These are phyloP conservation scores for Cavia porcellus DNA, from an alignment of 2,113 vertebrate species.

Conservation along the genomic window DNA sequence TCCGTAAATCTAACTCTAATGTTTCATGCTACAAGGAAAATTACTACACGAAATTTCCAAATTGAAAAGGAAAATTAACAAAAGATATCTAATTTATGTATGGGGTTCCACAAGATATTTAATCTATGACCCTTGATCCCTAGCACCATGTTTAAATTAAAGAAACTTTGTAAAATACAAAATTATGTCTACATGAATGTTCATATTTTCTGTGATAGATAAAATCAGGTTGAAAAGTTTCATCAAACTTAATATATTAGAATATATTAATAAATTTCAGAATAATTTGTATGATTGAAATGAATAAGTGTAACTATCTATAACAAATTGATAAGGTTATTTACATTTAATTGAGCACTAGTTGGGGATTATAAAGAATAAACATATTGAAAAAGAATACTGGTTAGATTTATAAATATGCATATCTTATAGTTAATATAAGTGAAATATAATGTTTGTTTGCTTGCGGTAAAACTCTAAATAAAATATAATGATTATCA, in stretches of 20 bases:
- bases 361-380: not conserved
- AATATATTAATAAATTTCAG: not conserved
- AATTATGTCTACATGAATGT: not conserved
- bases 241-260: not conserved
- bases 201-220: not conserved
- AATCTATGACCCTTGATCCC: not conserved
- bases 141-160: not conserved
- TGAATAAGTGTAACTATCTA: not conserved
- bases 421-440: not conserved
- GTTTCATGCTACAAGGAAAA: not conserved
- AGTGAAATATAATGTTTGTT: not conserved
- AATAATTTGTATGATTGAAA: not conserved
- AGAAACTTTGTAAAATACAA: not conserved
- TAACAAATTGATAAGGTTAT: not conserved
- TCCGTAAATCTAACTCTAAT: not conserved
- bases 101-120: not conserved
- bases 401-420: not conserved
- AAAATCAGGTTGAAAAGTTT: not conserved
- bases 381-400: not conserved
- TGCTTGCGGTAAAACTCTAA: not conserved
- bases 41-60: not conserved
- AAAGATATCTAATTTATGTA: not conserved
- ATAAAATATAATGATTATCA: not conserved
- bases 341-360: not conserved
- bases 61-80: not conserved